These are phyloP conservation scores for Vespertilio murinus DNA, from an alignment of 2,797 vertebrate species.

Conservation along the genomic window DNA sequence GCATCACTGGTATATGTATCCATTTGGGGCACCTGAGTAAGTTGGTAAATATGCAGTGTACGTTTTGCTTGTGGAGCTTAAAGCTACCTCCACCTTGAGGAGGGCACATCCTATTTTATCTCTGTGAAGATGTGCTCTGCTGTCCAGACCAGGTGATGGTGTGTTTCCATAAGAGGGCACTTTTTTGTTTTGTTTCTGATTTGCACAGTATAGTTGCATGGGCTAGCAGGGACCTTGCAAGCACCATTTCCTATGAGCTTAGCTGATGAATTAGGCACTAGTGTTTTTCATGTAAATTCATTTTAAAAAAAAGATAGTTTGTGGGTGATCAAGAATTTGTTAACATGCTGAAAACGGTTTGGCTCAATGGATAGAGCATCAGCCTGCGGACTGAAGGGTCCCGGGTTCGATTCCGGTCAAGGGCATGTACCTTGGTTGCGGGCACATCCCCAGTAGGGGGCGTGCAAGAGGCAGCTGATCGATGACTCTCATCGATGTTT, in stretches of 20 bases:
- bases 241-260: background rate
- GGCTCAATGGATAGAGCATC: too few relatives aligned
- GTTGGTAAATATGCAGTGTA: background rate
- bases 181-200: background rate
- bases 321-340: background rate
- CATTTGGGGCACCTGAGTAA: background rate
- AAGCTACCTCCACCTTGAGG: background rate
- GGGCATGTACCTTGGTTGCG: too few relatives aligned
- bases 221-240: background rate
- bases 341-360: too few relatives aligned
- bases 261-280: background rate
- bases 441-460: too few relatives aligned
- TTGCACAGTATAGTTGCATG: background rate
- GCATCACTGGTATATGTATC: background rate
- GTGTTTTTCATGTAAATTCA: background rate
- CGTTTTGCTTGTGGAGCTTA: background rate
- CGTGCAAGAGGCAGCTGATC: too few relatives aligned
- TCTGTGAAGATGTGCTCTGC: background rate
- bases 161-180: background rate
- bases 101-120: background rate
- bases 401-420: too few relatives aligned
- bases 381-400: too few relatives aligned
- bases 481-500: too few relatives aligned
- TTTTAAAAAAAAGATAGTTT: background rate
- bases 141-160: background rate